Base-by-base conservation (phyloP, 2,113 vertebrate genomes). In the Cyanoliseus patagonus region DNA sequence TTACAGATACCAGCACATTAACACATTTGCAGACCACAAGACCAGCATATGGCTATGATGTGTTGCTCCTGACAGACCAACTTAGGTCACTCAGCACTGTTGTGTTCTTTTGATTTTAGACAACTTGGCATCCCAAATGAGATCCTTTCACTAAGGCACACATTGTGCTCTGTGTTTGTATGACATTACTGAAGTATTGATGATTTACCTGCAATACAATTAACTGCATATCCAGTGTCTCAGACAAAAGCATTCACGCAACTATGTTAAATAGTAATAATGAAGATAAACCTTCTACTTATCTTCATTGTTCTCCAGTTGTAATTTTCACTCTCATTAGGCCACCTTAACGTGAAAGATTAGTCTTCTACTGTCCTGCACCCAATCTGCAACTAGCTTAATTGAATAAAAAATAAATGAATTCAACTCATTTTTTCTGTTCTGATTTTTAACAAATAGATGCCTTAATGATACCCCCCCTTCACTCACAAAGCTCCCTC, bases 361-460 rank as follows among this genome's bases (percentile, higher is more conserved):
- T 17, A 1, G 19, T 52, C 47, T 70, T 85, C n/a, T 31, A 47
- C 47, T 83, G 37, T 25, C 52, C 37, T 83, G 67, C 51, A 81
- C 46, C 46, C 19, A 41, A 37, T 22, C 73, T 74, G 76, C 31
- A 93, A 63, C 49, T 74, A 74, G 86, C 59, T 69, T 61, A 74
- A 70, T 14, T 49, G 30, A 57, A 19, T 30, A 44, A 63, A 94
- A 94, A 95, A 37, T 23, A 35, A 53, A 37, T 55, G 1, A 30
- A 25, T 79, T 75, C 61, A 73, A 81, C 10, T 35, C 31, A 18
- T 46, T 74, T 63, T 86, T 88, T 66, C 83, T 90, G n/a, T 35
- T 88, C 46, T 44, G 41, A 49, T 44, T 95, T 77, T 83, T 81
- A 73, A 92, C 74, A 76, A 87, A 69, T 25, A 55, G 59, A 47